Conservation (phyloP, 2,888 invertebrate genomes). For the Trissoscelio sp. region DNA sequence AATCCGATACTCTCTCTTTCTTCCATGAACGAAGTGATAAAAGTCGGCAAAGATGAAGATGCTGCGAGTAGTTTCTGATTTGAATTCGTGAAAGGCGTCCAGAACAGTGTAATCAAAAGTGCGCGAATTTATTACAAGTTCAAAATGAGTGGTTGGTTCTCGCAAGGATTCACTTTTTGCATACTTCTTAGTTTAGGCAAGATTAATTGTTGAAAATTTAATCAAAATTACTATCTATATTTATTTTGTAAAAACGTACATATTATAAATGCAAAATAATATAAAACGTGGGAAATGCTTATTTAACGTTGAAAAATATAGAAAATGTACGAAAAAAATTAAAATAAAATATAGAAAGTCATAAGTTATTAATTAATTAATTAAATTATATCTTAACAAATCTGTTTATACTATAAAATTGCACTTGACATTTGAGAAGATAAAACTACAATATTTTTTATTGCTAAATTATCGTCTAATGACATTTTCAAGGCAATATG, state of each 20-base stretch:
- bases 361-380: not conserved
- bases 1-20: slow-evolving; percentile 67
- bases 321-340: too few species aligned
- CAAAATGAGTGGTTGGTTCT: slow-evolving; percentile 45
- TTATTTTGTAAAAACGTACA: too few species aligned
- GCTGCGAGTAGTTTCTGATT: slow-evolving; percentile 68
- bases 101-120: slow-evolving; percentile 25
- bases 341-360: not conserved
- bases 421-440: slow-evolving; percentile 35
- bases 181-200: slow-evolving; percentile 44
- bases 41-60: slow-evolving; percentile 70
- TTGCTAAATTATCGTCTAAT: slow-evolving; percentile 43
- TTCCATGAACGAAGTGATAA: slow-evolving; percentile 69
- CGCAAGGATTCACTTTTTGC: slow-evolving; percentile 34
- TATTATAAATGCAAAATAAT: too few species aligned
- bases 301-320: too few species aligned
- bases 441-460: slow-evolving; percentile 36
- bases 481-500: slow-evolving; percentile 59
- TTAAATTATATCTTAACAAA: not conserved
- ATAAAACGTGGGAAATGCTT: too few species aligned
- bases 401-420: slow-evolving; percentile 15
- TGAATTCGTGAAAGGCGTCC: slow-evolving; percentile 49
- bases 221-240: not conserved
- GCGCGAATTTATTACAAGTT: slow-evolving; percentile 42
- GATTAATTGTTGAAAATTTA: slow-evolving; percentile 1